Evolutionary conservation across 2,888 invertebrate genomes (phyloP).

Genomic region (Lochmaea capreae): DNA sequence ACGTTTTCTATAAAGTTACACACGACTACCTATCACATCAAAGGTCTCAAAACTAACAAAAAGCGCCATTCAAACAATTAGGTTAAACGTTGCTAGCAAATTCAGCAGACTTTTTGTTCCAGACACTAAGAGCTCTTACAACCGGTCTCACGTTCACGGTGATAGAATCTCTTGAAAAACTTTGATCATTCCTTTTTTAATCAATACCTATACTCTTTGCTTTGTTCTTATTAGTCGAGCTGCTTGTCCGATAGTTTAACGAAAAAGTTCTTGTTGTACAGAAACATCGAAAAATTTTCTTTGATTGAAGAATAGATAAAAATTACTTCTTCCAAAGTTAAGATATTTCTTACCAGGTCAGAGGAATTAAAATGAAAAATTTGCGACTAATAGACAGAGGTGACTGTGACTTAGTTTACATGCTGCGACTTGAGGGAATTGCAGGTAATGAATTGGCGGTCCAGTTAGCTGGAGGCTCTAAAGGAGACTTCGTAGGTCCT

Average conservation of each 20-base stretch:
- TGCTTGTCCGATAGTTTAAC: neutral
- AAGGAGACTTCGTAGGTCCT: no score
- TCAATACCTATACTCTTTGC: constrained; percentile 27
- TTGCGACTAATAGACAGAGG: no score
- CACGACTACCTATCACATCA: constrained; percentile 18
- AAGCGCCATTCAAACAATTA: constrained; percentile 37
- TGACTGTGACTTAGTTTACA: no score
- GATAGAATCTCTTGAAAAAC: constrained; percentile 30
- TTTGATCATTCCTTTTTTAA: constrained; percentile 33
- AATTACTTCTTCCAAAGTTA: no score
- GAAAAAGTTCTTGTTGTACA: no score
- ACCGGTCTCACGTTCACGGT: constrained; percentile 16
- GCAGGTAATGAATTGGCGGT: no score
- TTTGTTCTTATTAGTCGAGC: constrained; percentile 1
- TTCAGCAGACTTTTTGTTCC: constrained; percentile 39
- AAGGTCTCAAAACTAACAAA: constrained; percentile 23
- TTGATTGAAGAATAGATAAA: no score
- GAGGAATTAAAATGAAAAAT: no score
- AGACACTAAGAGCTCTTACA: constrained; percentile 31
- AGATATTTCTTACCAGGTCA: no score
- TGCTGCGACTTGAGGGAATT: no score
- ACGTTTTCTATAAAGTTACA: constrained; percentile 7
- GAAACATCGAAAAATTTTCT: no score
- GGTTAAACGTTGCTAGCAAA: constrained; percentile 36
- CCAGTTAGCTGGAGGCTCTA: no score